These are phyloP conservation scores for Aplodontia rufa DNA, from an alignment of 2,113 vertebrate species.

Conservation along the genomic window DNA sequence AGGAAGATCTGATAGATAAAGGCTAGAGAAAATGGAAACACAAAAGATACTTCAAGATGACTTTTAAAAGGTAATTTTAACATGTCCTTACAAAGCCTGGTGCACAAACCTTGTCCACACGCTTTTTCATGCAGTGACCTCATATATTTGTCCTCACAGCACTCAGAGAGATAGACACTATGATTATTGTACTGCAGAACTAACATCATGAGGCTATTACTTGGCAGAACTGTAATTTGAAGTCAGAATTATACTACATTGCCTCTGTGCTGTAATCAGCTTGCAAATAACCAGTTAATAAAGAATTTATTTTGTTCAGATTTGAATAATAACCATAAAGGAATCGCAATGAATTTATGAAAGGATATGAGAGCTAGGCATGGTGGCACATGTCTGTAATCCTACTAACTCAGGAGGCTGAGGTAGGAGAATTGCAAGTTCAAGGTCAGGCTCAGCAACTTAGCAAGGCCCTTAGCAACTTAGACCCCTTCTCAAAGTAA, in stretches of 20 bases:
- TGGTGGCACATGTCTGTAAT: no score
- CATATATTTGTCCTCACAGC: neutral
- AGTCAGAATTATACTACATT: neutral
- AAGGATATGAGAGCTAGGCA: neutral
- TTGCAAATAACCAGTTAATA: neutral
- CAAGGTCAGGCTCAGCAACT: no score
- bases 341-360: neutral
- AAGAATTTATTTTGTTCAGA: neutral
- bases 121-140: neutral
- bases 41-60: neutral
- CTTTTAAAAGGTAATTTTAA: neutral
- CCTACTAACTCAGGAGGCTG: no score
- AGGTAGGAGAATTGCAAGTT: no score
- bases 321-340: neutral
- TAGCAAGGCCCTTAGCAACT: no score
- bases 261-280: neutral
- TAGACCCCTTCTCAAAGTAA: no score
- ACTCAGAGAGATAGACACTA: neutral
- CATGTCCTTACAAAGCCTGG: neutral
- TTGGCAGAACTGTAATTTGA: neutral
- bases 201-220: neutral
- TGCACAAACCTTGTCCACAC: no score
- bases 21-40: neutral
- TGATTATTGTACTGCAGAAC: neutral
- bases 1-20: neutral